Evolutionary conservation across 1,140 invertebrate species (phyloP).

Genomic region (Tachypleus tridentatus): DNA sequence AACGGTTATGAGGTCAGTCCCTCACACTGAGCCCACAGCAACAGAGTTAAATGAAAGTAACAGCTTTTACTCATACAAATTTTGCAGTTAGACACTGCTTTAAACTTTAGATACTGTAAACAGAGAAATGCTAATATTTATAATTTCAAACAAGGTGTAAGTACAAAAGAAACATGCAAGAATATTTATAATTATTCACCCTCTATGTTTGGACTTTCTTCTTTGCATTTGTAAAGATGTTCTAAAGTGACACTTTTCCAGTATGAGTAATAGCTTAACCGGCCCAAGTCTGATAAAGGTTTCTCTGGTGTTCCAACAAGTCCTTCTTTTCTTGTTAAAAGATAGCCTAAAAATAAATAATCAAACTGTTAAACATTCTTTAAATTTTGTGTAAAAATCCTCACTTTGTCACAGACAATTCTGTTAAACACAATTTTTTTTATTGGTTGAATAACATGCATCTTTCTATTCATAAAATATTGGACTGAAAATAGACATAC

Average conservation of each 20-base stretch:
- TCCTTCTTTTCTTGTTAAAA: constrained; percentile 31
- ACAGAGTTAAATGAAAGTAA: no score
- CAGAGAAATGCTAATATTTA: no score
- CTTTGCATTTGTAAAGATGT: constrained; percentile 13
- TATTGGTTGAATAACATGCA: not conserved
- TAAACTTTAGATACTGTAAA: no score
- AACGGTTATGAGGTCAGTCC: no score
- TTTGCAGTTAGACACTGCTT: no score
- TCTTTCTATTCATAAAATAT: not conserved
- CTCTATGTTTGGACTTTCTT: constrained; percentile 15
- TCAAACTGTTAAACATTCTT: not conserved
- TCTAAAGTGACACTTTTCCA: constrained; percentile 84
- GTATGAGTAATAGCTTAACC: constrained; percentile 90
- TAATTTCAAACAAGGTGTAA: no score
- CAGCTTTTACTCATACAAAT: no score
- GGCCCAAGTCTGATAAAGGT: constrained; percentile 87
- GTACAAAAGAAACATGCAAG: not conserved
- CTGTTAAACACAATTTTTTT: not conserved
- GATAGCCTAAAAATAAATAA: constrained; percentile 17
- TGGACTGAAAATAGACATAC: no score
- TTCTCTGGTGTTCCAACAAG: constrained; percentile 95
- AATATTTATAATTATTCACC: constrained; percentile 3
- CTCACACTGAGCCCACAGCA: no score
- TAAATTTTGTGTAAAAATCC: not conserved
- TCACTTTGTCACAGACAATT: not conserved